These are phyloP conservation scores for Caenorhabditis wallacei DNA, from an alignment of 2,888 invertebrate species.

Conservation along the genomic window DNA sequence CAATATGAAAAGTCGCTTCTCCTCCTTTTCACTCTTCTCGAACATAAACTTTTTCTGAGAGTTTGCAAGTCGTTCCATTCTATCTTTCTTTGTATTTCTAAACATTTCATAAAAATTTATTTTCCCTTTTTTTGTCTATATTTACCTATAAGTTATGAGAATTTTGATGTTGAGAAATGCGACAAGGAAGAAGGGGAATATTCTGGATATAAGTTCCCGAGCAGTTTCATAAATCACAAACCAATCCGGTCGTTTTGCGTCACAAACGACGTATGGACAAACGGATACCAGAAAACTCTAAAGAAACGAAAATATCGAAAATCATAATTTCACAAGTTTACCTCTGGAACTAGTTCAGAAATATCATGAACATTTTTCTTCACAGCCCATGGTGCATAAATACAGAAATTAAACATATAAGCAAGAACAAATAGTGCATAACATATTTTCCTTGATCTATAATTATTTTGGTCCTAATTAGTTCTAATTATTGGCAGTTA, in stretches of 20 bases:
- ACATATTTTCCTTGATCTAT: constrained; percentile 70
- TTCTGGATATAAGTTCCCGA: constrained; percentile 84
- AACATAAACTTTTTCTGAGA: constrained; percentile 74
- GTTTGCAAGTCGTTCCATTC: constrained; percentile 79
- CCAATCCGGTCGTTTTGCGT: constrained; percentile 75
- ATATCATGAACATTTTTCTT: constrained; percentile 80
- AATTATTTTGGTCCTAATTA: not conserved
- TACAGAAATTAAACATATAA: constrained; percentile 81
- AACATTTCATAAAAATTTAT: not conserved
- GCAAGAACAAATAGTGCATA: constrained; percentile 76
- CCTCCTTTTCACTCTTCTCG: constrained; percentile 83
- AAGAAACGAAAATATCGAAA: not conserved
- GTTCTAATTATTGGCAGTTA: not conserved
- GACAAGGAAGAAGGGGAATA: constrained; percentile 85
- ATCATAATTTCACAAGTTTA: constrained; percentile 6
- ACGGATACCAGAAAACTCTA: constrained; percentile 40
- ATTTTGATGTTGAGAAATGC: constrained; percentile 85
- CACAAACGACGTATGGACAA: constrained; percentile 82
- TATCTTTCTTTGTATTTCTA: constrained; percentile 84
- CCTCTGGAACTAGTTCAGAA: constrained; percentile 53
- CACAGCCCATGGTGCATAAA: constrained; percentile 82
- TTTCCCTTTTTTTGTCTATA: not conserved
- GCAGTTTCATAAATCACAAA: constrained; percentile 79
- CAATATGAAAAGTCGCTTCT: constrained; percentile 84
- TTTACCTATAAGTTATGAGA: constrained; percentile 84